Evolutionary conservation across 2,113 vertebrate genomes (phyloP), one percentile per base, ranked within the genome.

Genomic region (Platanista minor): DNA sequence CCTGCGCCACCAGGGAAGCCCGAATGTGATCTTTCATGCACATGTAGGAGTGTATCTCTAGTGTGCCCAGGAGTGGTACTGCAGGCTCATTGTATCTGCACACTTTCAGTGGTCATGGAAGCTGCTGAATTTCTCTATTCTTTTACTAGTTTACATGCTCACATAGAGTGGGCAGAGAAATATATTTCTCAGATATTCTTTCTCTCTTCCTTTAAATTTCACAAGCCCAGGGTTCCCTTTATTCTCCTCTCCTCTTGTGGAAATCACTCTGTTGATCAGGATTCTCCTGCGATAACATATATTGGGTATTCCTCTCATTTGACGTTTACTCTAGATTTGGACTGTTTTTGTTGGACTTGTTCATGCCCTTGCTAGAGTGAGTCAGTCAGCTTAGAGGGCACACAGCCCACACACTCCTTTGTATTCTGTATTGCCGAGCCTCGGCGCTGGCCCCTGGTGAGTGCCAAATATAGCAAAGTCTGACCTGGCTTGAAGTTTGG

Each of bases 401-500:
- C 11, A 9, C 23, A 13, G 25, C n/a, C 39, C 3, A 1, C 23
- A 46, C 1, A 9, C 13, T 17, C 18, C 33, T 36, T 43, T 86
- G 54, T 33, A 7, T 54, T 49, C 17, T 43, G 0, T 3, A 7
- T 14, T 21, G 4, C n/a, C 11, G 39, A 6, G 18, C 21, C n/a
- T 80, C 6, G 1, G 82, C 33, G 69, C 31, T 10, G 43, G 66
- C 27, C 21, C 43, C 59, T 9, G 2, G 36, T 80, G n/a, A 52
- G 0, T 14, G 2, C 59, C 31, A 52, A 4, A 8, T 43, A 15
- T 8, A 59, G 39, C 13, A 36, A 54, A 31, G 59, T 75, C 13
- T 61, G 36, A 25, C 54, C 54, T 96, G 81, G 72, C 83, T 61
- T 54, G 12, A 92, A 97, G 33, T 62, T 92, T 41, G 72, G 14